Percentiles rank a stretch among this genome's conserved stretches.
phyloP scores from a whole-genome alignment of 2,888 invertebrate species.

The Agapostemon virescens region DNA sequence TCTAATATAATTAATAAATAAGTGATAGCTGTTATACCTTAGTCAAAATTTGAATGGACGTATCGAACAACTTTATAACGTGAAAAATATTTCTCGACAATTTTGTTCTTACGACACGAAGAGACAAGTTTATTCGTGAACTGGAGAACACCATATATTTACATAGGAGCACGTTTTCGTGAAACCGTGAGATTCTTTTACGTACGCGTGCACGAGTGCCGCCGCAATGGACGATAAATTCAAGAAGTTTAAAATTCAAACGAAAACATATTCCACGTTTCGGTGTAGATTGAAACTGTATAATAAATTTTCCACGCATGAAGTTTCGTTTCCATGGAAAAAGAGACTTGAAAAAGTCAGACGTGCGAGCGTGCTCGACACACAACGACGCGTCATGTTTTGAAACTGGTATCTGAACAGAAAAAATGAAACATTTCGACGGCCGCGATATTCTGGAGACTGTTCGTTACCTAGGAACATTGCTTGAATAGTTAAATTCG shows the following conservation, averaged over 20 bases:
- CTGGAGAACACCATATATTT: background rate
- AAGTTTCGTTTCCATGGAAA: background rate
- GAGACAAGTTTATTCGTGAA: background rate
- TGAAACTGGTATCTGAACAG: background rate
- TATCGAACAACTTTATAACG: background rate
- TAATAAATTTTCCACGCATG: background rate
- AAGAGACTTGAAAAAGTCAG: conserved; percentile 3
- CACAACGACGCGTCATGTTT: background rate
- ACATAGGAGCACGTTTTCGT: background rate
- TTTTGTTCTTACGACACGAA: background rate
- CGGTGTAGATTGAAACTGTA: background rate
- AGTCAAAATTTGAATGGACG: no score
- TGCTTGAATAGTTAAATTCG: background rate
- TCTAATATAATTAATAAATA: no score
- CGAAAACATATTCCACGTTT: background rate
- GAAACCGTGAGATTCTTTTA: background rate
- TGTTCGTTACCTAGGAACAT: background rate
- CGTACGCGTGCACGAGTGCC: background rate
- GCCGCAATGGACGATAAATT: background rate
- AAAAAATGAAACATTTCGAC: background rate
- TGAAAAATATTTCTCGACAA: background rate
- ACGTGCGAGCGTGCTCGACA: background rate
- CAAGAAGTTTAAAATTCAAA: conserved; percentile 2
- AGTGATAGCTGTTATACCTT: no score
- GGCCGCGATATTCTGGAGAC: background rate